phyloP scores from a whole-genome alignment of 1,140 invertebrate genomes.

The Maniola jurtina region DNA sequence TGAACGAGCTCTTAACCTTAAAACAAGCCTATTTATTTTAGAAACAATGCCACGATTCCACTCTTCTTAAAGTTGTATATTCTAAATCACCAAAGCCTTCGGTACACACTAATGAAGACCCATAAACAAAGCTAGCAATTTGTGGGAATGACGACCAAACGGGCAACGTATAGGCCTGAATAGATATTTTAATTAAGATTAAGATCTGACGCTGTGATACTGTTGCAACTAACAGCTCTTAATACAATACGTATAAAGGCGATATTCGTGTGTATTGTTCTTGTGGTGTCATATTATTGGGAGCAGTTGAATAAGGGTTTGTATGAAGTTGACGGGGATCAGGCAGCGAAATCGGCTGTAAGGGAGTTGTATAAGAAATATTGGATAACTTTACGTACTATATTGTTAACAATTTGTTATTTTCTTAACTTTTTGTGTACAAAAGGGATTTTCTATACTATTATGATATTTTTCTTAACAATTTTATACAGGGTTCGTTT shows the following conservation, averaged over 20 bases:
- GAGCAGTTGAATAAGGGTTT: conserved; percentile 1
- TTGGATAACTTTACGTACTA: neutral
- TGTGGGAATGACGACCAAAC: conserved; percentile 22
- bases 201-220: conserved; percentile 19
- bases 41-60: neutral
- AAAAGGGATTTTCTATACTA: too few relatives aligned
- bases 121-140: conserved; percentile 25
- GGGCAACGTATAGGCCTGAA: conserved; percentile 24
- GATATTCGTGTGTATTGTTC: neutral
- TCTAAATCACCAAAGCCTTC: neutral
- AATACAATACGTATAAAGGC: neutral
- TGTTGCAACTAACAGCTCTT: conserved; percentile 4
- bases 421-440: neutral
- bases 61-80: conserved; percentile 1
- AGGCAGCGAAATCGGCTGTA: neutral
- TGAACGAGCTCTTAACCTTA: neutral
- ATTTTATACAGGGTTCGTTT: too few relatives aligned
- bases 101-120: conserved; percentile 13
- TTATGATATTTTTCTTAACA: too few relatives aligned
- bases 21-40: neutral
- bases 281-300: conserved; percentile 5
- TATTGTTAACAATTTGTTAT: neutral
- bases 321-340: conserved; percentile 3
- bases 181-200: conserved; percentile 45
- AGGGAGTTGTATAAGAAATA: conserved; percentile 2